Percentiles rank a stretch among this genome's conserved stretches.
phyloP scores from a whole-genome alignment of 2,797 vertebrate genomes.

The Myotis myotis region DNA sequence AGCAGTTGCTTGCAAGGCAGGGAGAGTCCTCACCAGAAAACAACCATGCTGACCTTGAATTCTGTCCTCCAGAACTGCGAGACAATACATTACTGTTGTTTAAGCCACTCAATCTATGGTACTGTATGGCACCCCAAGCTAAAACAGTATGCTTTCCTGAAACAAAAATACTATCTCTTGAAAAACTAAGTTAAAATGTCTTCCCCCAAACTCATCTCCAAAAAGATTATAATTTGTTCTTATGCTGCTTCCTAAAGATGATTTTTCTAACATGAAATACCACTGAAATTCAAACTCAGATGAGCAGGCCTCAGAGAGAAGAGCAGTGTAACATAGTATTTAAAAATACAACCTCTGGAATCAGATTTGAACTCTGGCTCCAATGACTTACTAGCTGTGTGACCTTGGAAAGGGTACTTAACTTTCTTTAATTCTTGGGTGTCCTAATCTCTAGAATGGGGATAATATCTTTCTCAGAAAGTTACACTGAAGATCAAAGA shows the following conservation, averaged over 20 bases:
- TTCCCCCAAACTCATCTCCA: not conserved
- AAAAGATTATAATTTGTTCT: not conserved
- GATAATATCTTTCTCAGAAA: not conserved
- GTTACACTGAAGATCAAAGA: not conserved
- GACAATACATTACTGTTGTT: not conserved
- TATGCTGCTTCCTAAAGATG: not conserved
- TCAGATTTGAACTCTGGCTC: not conserved
- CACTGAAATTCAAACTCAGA: not conserved
- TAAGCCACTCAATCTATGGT: not conserved
- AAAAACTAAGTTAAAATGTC: not conserved
- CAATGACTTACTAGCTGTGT: not conserved
- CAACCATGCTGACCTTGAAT: not conserved
- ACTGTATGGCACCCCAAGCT: not conserved
- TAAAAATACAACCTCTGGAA: not conserved
- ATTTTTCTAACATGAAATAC: not conserved
- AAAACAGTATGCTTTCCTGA: not conserved
- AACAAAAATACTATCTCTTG: not conserved
- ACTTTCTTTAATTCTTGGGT: not conserved
- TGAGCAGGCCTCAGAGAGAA: not conserved
- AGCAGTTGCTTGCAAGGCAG: not conserved
- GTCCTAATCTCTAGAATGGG: not conserved
- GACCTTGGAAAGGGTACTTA: not conserved
- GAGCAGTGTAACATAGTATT: not conserved
- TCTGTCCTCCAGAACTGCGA: not conserved
- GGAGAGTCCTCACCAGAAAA: not conserved